Evolutionary conservation across 2,888 invertebrate genomes (phyloP).

Genomic region (Maniola hyperantus): DNA sequence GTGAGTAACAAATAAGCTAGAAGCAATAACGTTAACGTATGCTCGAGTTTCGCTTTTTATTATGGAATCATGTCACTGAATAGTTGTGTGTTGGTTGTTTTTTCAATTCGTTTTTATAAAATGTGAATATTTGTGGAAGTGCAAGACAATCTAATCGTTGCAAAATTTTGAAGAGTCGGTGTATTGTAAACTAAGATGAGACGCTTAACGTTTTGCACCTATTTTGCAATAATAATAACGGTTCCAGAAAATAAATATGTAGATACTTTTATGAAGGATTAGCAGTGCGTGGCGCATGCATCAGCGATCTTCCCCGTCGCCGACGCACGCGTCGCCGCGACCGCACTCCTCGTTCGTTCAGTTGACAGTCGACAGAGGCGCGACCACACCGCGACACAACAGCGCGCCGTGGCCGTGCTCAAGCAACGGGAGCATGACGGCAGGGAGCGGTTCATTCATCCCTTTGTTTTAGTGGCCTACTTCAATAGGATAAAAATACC

Average conservation of each 20-base stretch:
- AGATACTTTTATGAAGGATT: slow-evolving; percentile 62
- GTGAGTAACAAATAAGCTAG: slow-evolving; percentile 71
- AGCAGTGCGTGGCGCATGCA: slow-evolving; percentile 51
- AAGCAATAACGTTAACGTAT: slow-evolving; percentile 75
- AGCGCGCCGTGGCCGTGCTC: slow-evolving; percentile 35
- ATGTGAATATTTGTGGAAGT: slow-evolving; percentile 60
- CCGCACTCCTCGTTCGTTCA: slow-evolving; percentile 37
- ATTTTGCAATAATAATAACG: slow-evolving; percentile 79
- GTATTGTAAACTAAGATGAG: slow-evolving; percentile 75
- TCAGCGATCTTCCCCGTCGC: slow-evolving; percentile 65
- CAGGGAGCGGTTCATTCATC: slow-evolving; percentile 40
- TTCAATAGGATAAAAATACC: neutral
- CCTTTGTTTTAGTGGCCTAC: neutral
- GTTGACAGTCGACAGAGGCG: slow-evolving; percentile 26
- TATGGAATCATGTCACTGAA: slow-evolving; percentile 70
- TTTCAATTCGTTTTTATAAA: slow-evolving; percentile 66
- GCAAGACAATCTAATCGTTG: slow-evolving; percentile 74
- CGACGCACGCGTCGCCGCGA: slow-evolving; percentile 44
- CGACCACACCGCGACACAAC: slow-evolving; percentile 4
- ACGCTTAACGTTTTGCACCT: slow-evolving; percentile 81
- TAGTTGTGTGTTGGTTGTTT: slow-evolving; percentile 77
- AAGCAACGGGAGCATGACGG: slow-evolving; percentile 38
- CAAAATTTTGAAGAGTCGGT: slow-evolving; percentile 73
- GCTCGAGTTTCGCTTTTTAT: slow-evolving; percentile 75
- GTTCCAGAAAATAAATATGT: slow-evolving; percentile 69